Conservation (phyloP, 2,797 vertebrate species). For the Hydrophis major region DNA sequence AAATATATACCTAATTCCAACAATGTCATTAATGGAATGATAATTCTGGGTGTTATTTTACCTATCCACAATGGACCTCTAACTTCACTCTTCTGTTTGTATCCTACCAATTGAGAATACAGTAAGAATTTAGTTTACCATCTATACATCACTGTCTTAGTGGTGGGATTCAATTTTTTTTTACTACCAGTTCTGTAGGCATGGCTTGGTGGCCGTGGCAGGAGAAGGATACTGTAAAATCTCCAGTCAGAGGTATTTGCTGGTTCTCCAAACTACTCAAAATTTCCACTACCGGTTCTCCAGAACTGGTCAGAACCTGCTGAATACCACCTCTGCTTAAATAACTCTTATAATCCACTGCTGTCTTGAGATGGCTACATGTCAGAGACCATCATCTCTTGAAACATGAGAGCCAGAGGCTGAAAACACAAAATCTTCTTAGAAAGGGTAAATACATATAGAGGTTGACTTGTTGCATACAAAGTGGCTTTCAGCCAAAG, state of each 20-base stretch:
- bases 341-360: constrained; percentile 44
- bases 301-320: no score
- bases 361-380: constrained; percentile 42
- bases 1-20: not conserved
- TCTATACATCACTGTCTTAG: not conserved
- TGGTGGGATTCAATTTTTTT: no score
- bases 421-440: constrained; percentile 28
- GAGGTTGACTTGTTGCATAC: constrained; percentile 30
- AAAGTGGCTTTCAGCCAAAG: constrained; percentile 54
- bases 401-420: constrained; percentile 9
- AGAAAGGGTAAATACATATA: constrained; percentile 31
- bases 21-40: not conserved
- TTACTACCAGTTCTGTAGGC: no score
- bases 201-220: no score
- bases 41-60: not conserved
- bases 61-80: not conserved
- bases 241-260: no score
- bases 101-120: not conserved
- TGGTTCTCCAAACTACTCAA: no score
- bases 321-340: not conserved
- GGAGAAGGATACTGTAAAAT: no score
- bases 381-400: constrained; percentile 40
- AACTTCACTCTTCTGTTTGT: not conserved
- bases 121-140: not conserved
- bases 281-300: no score